These are phyloP conservation scores for Lagocephalus sceleratus DNA, from an alignment of 2,797 vertebrate genomes.

Conservation along the genomic window DNA sequence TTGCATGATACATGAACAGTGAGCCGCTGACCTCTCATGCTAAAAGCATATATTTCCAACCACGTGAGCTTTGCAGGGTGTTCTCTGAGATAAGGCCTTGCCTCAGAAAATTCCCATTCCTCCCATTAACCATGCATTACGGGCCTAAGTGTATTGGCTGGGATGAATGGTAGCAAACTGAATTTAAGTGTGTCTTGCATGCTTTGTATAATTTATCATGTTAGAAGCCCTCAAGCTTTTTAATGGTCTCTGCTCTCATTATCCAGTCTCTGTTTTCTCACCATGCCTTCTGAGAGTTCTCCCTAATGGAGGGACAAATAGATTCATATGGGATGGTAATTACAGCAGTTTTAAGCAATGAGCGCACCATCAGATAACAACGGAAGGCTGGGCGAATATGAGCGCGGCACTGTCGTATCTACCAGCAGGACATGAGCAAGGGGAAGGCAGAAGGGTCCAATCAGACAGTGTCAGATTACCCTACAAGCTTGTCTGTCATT, in stretches of 20 bases:
- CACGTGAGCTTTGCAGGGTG: slow-evolving; percentile 31
- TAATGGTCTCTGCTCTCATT: slow-evolving; percentile 67
- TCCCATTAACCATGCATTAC: slow-evolving; percentile 75
- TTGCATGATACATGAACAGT: slow-evolving; percentile 44
- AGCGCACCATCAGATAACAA: slow-evolving; percentile 43
- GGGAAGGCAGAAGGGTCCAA: slow-evolving; percentile 34
- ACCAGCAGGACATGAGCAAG: slow-evolving; percentile 19
- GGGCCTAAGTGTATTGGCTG: slow-evolving; percentile 57
- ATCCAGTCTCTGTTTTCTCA: slow-evolving; percentile 66
- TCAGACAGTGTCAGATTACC: slow-evolving; percentile 59
- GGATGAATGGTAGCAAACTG: slow-evolving; percentile 59
- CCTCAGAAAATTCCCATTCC: slow-evolving; percentile 56
- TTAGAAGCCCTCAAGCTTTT: slow-evolving; percentile 61
- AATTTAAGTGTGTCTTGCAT: slow-evolving; percentile 65
- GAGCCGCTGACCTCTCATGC: slow-evolving; percentile 28
- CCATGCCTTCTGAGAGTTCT: slow-evolving; percentile 51
- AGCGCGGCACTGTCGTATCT: slow-evolving; percentile 14
- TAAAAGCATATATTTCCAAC: slow-evolving; percentile 44
- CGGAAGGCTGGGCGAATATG: slow-evolving; percentile 34
- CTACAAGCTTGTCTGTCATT: slow-evolving; percentile 55
- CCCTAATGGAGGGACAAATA: slow-evolving; percentile 68
- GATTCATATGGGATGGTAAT: slow-evolving; percentile 68
- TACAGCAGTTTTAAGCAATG: slow-evolving; percentile 64
- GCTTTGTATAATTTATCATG: slow-evolving; percentile 73
- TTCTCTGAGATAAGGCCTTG: slow-evolving; percentile 54